phyloP scores from a whole-genome alignment of 2,888 invertebrate genomes.

The Caenorhabditis sp. region DNA sequence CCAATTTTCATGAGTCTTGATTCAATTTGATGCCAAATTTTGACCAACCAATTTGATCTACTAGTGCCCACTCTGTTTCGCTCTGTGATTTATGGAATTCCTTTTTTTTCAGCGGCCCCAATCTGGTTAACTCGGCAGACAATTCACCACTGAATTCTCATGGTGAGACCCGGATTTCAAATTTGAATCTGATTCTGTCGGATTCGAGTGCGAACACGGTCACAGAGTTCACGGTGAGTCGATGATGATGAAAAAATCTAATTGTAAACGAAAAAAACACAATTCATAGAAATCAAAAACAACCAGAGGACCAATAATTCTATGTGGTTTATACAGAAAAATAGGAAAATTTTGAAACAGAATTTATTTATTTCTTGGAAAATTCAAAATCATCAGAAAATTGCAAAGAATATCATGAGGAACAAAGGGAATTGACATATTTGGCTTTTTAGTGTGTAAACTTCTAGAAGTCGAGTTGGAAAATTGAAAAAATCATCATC shows the following conservation, averaged over 20 bases:
- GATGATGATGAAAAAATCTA: neutral
- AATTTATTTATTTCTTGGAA: neutral
- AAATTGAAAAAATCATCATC: no score
- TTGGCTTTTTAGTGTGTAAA: no score
- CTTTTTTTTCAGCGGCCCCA: conserved; percentile 16
- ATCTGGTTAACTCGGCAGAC: neutral
- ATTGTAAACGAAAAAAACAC: neutral
- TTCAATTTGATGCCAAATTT: no score
- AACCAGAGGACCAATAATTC: neutral
- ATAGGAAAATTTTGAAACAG: neutral
- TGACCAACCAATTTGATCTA: no score
- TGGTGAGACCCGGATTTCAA: conserved; percentile 28
- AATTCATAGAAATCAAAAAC: neutral
- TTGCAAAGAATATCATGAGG: no score
- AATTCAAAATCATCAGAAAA: no score
- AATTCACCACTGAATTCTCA: conserved; percentile 20
- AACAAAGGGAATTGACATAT: no score
- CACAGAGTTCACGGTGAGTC: conserved; percentile 33
- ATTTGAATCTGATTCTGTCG: conserved; percentile 43
- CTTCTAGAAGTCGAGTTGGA: no score
- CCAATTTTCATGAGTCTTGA: no score
- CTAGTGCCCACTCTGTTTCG: no score
- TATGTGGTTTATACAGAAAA: neutral
- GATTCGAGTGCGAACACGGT: conserved; percentile 16
- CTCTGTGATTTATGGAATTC: no score